Conservation (phyloP, 2,888 invertebrate genomes). For the Spilosoma lubricipeda region DNA sequence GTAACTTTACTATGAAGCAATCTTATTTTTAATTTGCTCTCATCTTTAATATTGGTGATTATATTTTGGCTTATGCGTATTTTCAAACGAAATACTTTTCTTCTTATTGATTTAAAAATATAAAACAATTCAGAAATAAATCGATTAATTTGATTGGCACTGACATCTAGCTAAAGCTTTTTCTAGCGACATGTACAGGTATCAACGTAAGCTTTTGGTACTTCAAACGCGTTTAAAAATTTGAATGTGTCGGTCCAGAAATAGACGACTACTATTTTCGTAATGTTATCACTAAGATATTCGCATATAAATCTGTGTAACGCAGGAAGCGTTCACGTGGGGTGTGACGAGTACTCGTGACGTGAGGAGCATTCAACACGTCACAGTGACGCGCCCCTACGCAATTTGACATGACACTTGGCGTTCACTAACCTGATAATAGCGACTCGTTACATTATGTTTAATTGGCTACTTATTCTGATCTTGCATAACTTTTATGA, state of each 20-base stretch:
- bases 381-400: constrained; percentile 47
- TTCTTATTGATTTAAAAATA: neutral
- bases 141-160: neutral
- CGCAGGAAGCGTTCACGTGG: constrained; percentile 41
- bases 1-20: neutral
- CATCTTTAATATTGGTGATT: neutral
- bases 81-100: no score
- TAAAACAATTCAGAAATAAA: neutral
- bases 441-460: constrained; percentile 7
- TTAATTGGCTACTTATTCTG: constrained; percentile 7
- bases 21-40: neutral
- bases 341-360: constrained; percentile 53
- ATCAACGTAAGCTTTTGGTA: neutral
- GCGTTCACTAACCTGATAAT: constrained; percentile 34
- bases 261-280: constrained; percentile 34
- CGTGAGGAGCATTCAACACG: constrained; percentile 54
- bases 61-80: neutral
- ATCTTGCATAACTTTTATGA: neutral
- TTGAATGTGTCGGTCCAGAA: constrained; percentile 23
- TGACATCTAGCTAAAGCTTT: neutral
- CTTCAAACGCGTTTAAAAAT: constrained; percentile 24
- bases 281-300: constrained; percentile 37
- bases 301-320: constrained; percentile 51
- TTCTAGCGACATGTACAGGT: neutral
- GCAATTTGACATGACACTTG: constrained; percentile 38